These are phyloP conservation scores for Zhuqinia jingwanae DNA, from an alignment of 2,888 invertebrate species.

Conservation along the genomic window DNA sequence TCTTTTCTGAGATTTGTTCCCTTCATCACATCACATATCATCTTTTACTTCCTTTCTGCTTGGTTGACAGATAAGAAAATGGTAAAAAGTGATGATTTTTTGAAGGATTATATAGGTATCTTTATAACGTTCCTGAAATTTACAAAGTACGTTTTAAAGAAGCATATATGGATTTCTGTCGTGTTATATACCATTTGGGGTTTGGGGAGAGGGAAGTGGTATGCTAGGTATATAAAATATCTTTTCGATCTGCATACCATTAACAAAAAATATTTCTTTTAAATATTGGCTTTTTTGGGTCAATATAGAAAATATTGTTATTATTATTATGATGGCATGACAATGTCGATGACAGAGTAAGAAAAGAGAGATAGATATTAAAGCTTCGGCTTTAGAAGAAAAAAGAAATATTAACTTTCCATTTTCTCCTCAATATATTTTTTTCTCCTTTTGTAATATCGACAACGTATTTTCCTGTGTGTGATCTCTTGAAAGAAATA, in stretches of 20 bases:
- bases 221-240: neutral
- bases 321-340: neutral
- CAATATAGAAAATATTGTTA: constrained; percentile 36
- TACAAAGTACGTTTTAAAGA: too few species aligned
- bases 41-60: neutral
- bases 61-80: constrained; percentile 59
- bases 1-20: neutral
- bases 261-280: neutral
- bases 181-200: too few species aligned
- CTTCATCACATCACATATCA: constrained; percentile 5
- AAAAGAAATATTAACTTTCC: constrained; percentile 20
- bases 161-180: too few species aligned
- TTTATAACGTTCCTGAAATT: too few species aligned
- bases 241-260: constrained; percentile 37
- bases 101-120: too few species aligned
- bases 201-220: neutral
- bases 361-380: constrained; percentile 6
- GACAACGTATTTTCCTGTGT: neutral
- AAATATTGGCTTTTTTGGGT: constrained; percentile 33
- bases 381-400: constrained; percentile 3
- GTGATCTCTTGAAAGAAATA: constrained; percentile 28
- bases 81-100: neutral
- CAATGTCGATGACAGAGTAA: too few species aligned
- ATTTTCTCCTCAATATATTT: neutral
- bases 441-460: constrained; percentile 16